Conservation (phyloP, 2,888 invertebrate genomes). For the Bruchidius siliquastri region DNA sequence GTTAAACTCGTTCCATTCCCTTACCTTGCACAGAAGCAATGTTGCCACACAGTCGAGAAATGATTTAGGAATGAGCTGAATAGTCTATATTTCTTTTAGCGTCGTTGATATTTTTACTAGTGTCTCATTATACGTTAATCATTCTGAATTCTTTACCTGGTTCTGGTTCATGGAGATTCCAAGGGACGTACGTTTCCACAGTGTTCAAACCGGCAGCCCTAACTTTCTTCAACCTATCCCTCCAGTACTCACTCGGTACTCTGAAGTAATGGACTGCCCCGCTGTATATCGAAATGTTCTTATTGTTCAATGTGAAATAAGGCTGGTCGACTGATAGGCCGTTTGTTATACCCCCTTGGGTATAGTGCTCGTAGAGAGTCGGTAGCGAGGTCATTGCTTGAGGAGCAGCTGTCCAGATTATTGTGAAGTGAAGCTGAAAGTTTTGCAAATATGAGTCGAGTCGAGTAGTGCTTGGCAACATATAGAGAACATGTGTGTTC, state of each 20-base stretch:
- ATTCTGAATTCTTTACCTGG: constrained; percentile 13
- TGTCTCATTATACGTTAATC: too few species aligned
- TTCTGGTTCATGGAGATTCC: constrained; percentile 21
- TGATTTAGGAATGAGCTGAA: too few species aligned
- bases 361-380: constrained; percentile 50
- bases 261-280: constrained; percentile 81
- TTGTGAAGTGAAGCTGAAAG: too few species aligned
- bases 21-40: too few species aligned
- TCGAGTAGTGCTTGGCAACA: too few species aligned
- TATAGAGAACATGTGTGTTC: too few species aligned
- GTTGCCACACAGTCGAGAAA: too few species aligned
- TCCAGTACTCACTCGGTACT: constrained; percentile 73
- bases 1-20: too few species aligned
- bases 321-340: constrained; percentile 35
- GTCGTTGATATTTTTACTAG: too few species aligned
- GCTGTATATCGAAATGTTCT: constrained; percentile 44
- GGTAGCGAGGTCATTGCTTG: constrained; percentile 19
- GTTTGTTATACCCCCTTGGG: constrained; percentile 38
- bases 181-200: constrained; percentile 78
- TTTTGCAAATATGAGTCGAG: too few species aligned
- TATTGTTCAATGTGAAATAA: constrained; percentile 45
- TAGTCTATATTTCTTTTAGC: too few species aligned
- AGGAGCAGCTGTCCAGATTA: too few species aligned
- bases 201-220: constrained; percentile 82
- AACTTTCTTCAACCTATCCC: constrained; percentile 69